Evolutionary conservation across 2,113 vertebrate species (phyloP).

Genomic region (Semicossyphus pulcher): DNA sequence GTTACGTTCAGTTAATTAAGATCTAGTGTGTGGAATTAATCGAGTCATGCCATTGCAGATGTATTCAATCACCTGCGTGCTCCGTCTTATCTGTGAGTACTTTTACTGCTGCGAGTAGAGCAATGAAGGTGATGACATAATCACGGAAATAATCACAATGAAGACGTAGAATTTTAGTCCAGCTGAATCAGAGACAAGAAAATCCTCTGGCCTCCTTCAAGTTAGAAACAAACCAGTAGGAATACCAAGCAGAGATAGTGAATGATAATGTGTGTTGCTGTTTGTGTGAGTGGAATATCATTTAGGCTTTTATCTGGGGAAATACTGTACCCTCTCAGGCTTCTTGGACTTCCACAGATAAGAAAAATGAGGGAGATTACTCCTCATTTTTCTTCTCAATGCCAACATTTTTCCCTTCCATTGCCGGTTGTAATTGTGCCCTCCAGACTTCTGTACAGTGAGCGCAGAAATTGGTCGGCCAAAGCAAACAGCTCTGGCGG

Average conservation of each 20-base stretch:
- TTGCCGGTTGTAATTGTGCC: conserved; percentile 75
- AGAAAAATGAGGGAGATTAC: conserved; percentile 74
- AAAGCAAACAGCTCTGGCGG: conserved; percentile 48
- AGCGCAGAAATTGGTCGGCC: conserved; percentile 51
- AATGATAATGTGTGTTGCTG: conserved; percentile 26
- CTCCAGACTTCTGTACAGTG: conserved; percentile 67
- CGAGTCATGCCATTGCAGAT: conserved; percentile 47
- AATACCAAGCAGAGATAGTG: conserved; percentile 23
- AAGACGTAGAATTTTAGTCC: neutral
- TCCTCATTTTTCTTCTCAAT: conserved; percentile 76
- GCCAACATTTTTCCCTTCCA: conserved; percentile 73
- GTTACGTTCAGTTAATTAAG: conserved; percentile 74
- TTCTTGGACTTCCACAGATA: conserved; percentile 63
- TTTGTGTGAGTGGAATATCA: conserved; percentile 59
- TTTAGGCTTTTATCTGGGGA: conserved; percentile 63
- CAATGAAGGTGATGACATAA: conserved; percentile 15
- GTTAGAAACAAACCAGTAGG: conserved; percentile 29
- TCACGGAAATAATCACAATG: conserved; percentile 8
- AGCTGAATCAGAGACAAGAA: neutral
- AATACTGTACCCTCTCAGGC: conserved; percentile 62
- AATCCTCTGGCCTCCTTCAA: neutral
- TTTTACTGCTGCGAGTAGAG: conserved; percentile 3
- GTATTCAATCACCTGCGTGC: conserved; percentile 52
- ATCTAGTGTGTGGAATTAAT: conserved; percentile 69
- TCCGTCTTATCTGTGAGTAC: conserved; percentile 21